Evolutionary conservation across 2,113 vertebrate genomes (phyloP).

Genomic region (Alosa alosa): DNA sequence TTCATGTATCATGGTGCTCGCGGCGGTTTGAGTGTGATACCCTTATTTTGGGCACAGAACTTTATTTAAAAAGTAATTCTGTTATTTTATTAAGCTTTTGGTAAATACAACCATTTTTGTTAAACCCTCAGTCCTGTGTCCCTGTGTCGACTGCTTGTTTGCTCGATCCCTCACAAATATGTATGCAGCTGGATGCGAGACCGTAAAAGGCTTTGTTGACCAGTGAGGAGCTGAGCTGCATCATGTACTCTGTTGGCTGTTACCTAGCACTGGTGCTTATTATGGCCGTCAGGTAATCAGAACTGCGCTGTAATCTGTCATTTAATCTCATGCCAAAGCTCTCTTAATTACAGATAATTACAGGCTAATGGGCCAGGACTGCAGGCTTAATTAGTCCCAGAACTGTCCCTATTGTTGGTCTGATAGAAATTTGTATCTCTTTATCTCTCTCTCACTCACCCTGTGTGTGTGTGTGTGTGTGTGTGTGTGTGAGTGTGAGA

Average conservation of each 20-base stretch:
- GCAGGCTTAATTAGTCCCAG: neutral
- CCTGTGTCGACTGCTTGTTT: too few relatives aligned
- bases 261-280: neutral
- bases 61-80: too few relatives aligned
- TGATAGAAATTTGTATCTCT: neutral
- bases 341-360: constrained; percentile 12
- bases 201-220: too few relatives aligned
- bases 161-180: too few relatives aligned
- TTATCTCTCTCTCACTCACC: neutral
- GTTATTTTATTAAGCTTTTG: too few relatives aligned
- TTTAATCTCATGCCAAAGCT: constrained; percentile 10
- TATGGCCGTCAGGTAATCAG: neutral
- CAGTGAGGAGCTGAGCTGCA: too few relatives aligned
- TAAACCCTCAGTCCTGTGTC: too few relatives aligned
- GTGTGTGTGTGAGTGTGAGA: neutral
- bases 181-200: too few relatives aligned
- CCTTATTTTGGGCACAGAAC: too few relatives aligned
- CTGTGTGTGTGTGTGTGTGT: neutral
- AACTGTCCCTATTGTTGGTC: constrained; percentile 2
- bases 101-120: too few relatives aligned
- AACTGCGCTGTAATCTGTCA: constrained; percentile 2
- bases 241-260: neutral
- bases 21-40: too few relatives aligned
- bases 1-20: too few relatives aligned
- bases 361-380: neutral